These are phyloP conservation scores for Caenorhabditis virilis DNA, from an alignment of 2,888 invertebrate genomes.

Conservation along the genomic window DNA sequence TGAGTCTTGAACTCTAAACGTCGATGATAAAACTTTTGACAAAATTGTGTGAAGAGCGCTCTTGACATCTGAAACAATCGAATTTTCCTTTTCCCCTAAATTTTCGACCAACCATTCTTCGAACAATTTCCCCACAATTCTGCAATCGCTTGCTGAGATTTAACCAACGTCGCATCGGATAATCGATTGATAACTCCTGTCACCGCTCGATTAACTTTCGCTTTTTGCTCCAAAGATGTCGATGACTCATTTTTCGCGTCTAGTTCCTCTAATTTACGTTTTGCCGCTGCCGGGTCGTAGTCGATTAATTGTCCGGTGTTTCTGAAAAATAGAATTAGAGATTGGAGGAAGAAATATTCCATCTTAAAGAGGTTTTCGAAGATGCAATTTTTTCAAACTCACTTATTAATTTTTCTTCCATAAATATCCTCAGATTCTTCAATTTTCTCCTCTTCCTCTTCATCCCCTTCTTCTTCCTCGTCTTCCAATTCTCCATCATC, in stretches of 20 bases:
- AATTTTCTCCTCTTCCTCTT: slow-evolving; percentile 11
- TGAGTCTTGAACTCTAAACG: slow-evolving; percentile 48
- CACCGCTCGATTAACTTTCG: slow-evolving; percentile 33
- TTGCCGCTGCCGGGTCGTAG: slow-evolving; percentile 47
- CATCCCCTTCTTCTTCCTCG: slow-evolving; percentile 20
- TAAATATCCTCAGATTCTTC: slow-evolving; percentile 47
- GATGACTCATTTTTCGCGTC: slow-evolving; percentile 22
- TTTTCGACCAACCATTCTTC: slow-evolving; percentile 48
- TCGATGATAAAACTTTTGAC: slow-evolving; percentile 32
- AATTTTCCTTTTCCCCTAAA: too few species aligned
- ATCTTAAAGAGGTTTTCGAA: too few species aligned
- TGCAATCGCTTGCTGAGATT: slow-evolving; percentile 40
- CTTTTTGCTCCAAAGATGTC: slow-evolving; percentile 18
- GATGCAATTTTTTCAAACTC: not conserved
- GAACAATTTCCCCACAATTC: slow-evolving; percentile 46
- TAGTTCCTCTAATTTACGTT: slow-evolving; percentile 46
- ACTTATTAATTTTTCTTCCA: slow-evolving; percentile 47
- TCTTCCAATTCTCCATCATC: slow-evolving; percentile 26
- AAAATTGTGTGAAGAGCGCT: slow-evolving; percentile 36
- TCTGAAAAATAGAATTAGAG: slow-evolving; percentile 6
- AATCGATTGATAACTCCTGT: slow-evolving; percentile 48
- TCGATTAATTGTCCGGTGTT: slow-evolving; percentile 47
- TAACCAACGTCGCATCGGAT: slow-evolving; percentile 50
- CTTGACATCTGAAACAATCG: slow-evolving; percentile 44
- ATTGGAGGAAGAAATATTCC: too few species aligned